A percentile compares a stretch with the other conserved stretches of the same genome.
phyloP scores from a whole-genome alignment of 2,797 vertebrate genomes.

The Phoeniculus purpureus region DNA sequence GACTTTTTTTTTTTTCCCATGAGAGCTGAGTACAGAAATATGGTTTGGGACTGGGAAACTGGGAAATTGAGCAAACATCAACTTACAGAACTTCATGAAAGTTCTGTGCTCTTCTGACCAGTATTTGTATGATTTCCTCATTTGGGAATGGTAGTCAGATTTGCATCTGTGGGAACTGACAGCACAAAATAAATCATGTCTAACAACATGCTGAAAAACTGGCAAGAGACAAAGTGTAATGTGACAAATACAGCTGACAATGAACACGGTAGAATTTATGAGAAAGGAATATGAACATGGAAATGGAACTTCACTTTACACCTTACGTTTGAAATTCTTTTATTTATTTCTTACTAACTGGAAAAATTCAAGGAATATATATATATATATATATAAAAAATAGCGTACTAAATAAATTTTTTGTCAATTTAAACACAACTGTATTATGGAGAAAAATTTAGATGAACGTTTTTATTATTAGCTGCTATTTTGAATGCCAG shows the following conservation, averaged over 20 bases:
- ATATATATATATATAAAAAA: background rate
- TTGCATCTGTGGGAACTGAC: constrained; percentile 72
- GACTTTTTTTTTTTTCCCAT: constrained; percentile 44
- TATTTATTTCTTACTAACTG: constrained; percentile 41
- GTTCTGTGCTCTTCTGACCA: constrained; percentile 56
- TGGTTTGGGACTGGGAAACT: background rate
- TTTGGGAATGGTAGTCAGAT: constrained; percentile 64
- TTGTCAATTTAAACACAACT: constrained; percentile 40
- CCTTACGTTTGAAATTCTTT: constrained; percentile 25
- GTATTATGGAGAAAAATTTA: constrained; percentile 52
- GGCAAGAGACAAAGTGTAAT: constrained; percentile 71
- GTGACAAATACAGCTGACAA: constrained; percentile 80
- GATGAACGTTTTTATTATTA: constrained; percentile 74
- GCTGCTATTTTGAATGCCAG: constrained; percentile 57
- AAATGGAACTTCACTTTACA: constrained; percentile 4
- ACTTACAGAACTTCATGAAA: constrained; percentile 44
- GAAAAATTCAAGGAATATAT: constrained; percentile 25
- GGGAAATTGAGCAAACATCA: constrained; percentile 14
- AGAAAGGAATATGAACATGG: constrained; percentile 72
- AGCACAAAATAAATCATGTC: constrained; percentile 79
- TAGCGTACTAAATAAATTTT: background rate
- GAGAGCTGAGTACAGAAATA: background rate
- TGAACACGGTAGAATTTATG: constrained; percentile 70
- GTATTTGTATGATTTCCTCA: constrained; percentile 67
- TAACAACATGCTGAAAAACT: constrained; percentile 76